Evolutionary conservation across 2,888 invertebrate genomes (phyloP).

Genomic region (Sphinx pinastri): DNA sequence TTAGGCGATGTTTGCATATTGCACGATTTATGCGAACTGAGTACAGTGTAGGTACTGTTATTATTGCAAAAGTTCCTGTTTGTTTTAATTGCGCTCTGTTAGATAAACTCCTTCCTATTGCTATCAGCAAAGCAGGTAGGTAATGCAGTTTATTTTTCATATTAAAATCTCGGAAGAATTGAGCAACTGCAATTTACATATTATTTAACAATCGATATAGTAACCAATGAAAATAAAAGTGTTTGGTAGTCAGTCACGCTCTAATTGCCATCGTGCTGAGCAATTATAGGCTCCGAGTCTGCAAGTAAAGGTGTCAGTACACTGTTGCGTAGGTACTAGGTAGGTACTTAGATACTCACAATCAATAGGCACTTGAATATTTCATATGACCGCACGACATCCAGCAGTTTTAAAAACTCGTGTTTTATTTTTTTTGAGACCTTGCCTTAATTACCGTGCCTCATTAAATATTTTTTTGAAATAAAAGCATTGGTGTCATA

Average conservation of each 20-base stretch:
- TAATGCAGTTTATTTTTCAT: not conserved
- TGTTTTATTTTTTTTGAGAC: no score
- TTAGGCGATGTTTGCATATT: slow-evolving; percentile 38
- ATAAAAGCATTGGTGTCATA: not conserved
- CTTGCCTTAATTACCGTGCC: no score
- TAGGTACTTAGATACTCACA: no score
- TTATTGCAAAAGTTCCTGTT: slow-evolving; percentile 40
- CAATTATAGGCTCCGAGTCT: slow-evolving; percentile 36
- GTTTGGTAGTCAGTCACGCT: slow-evolving; percentile 38
- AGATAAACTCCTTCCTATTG: slow-evolving; percentile 7
- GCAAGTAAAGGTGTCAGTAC: slow-evolving; percentile 29
- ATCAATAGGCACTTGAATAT: not conserved
- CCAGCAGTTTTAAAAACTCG: no score
- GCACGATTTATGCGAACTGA: slow-evolving; percentile 46
- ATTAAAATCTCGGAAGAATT: not conserved
- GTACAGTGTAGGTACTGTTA: slow-evolving; percentile 40
- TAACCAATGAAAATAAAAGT: slow-evolving; percentile 35
- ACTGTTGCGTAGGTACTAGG: slow-evolving; percentile 14
- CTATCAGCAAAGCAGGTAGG: not conserved
- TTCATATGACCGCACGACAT: not conserved
- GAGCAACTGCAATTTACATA: slow-evolving; percentile 17
- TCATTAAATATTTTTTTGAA: no score
- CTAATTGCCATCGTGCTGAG: slow-evolving; percentile 39
- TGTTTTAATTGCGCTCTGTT: slow-evolving; percentile 41
- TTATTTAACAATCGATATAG: slow-evolving; percentile 25